These are phyloP conservation scores for Lathronympha strigana DNA, from an alignment of 2,888 invertebrate genomes.

Conservation along the genomic window DNA sequence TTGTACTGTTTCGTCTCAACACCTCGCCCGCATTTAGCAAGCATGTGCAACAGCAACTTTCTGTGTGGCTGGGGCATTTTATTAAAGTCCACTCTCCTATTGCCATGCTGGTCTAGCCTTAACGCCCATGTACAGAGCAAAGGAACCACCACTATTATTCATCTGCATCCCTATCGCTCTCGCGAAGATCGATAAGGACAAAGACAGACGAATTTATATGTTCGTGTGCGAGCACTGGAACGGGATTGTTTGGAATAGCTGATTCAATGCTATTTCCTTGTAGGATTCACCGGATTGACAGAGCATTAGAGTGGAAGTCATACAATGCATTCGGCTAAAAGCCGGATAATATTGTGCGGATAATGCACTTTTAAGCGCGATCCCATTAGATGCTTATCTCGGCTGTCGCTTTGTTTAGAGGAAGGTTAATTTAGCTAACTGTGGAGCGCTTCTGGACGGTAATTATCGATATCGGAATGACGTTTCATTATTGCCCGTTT, in stretches of 20 bases:
- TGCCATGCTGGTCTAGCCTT: constrained; percentile 7
- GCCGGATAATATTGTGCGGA: constrained; percentile 23
- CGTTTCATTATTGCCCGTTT: not conserved
- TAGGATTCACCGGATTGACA: constrained; percentile 37
- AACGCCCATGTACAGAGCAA: constrained; percentile 6
- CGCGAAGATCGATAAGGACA: no score
- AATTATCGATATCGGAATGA: not conserved
- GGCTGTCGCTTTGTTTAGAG: constrained; percentile 28
- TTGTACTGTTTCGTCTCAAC: no score
- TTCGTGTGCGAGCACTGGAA: not conserved
- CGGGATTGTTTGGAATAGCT: constrained; percentile 37
- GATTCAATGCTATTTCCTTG: constrained; percentile 38
- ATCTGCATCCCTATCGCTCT: no score
- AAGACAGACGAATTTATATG: no score
- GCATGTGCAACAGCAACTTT: not conserved
- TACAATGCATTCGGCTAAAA: constrained; percentile 8
- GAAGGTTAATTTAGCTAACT: constrained; percentile 16
- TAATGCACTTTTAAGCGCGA: constrained; percentile 38
- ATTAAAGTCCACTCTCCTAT: constrained; percentile 34
- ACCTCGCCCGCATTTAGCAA: not conserved
- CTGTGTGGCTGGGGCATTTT: constrained; percentile 35
- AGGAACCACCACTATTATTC: constrained; percentile 16
- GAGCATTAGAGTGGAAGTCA: constrained; percentile 33
- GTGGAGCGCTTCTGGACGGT: not conserved
- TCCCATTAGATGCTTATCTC: constrained; percentile 29